These are phyloP conservation scores for Alaudala cheleensis DNA, from an alignment of 2,113 vertebrate species.

Conservation along the genomic window DNA sequence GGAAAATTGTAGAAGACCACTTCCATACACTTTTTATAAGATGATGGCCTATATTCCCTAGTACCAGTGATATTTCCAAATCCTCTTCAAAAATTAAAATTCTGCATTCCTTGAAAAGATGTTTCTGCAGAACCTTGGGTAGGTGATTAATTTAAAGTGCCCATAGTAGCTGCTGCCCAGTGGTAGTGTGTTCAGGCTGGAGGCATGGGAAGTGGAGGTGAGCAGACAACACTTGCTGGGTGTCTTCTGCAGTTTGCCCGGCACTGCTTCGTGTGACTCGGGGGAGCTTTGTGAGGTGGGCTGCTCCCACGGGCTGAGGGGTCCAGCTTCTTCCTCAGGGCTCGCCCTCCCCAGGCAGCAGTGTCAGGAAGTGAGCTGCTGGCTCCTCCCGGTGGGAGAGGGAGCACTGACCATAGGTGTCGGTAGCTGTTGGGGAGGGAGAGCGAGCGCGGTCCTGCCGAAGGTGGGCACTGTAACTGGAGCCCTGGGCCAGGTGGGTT, in stretches of 20 bases:
- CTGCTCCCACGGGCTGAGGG: background rate
- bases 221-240: background rate
- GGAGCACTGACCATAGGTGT: rapidly evolving
- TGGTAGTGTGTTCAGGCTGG: background rate
- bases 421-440: rapidly evolving
- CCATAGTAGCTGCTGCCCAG: background rate
- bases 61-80: background rate
- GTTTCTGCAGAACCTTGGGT: background rate
- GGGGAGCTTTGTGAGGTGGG: rapidly evolving
- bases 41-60: background rate
- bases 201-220: rapidly evolving
- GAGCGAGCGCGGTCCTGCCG: rapidly evolving
- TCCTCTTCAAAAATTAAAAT: background rate
- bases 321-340: background rate
- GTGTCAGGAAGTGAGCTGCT: background rate
- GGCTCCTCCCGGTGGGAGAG: rapidly evolving
- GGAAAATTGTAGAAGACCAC: background rate
- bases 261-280: rapidly evolving
- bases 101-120: background rate
- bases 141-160: background rate
- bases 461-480: rapidly evolving
- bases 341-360: background rate
- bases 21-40: background rate
- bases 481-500: rapidly evolving
- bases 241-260: rapidly evolving